These are phyloP conservation scores for Nezara viridula DNA, from an alignment of 2,888 invertebrate species.

Conservation along the genomic window DNA sequence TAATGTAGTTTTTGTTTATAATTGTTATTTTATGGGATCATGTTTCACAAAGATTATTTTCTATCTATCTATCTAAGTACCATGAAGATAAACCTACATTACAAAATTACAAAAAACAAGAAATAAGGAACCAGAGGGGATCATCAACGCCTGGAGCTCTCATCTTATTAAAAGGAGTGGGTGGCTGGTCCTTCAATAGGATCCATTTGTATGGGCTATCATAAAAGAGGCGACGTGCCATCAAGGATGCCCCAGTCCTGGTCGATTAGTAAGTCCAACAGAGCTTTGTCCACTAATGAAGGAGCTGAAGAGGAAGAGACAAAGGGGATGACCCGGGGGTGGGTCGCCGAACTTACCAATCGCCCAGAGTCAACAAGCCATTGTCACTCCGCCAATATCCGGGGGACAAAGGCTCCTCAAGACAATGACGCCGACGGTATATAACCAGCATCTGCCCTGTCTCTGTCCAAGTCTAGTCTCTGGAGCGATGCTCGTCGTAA, in stretches of 20 bases:
- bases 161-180: background rate
- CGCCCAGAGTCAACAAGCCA: conserved; percentile 51
- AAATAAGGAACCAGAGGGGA: too few relatives aligned
- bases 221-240: background rate
- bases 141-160: background rate
- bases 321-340: background rate
- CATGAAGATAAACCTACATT: too few relatives aligned
- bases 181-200: background rate
- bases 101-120: too few relatives aligned
- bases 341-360: conserved; percentile 54
- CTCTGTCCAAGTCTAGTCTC: background rate
- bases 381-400: conserved; percentile 44
- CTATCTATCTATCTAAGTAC: too few relatives aligned
- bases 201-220: background rate
- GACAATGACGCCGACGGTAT: conserved; percentile 50
- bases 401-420: background rate
- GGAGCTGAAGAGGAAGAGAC: background rate
- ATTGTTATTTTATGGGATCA: too few relatives aligned
- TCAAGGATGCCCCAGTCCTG: background rate
- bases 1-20: too few relatives aligned
- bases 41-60: too few relatives aligned
- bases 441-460: background rate
- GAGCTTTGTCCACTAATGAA: conserved; percentile 36
- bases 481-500: conserved; percentile 42
- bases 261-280: conserved; percentile 42